Base-by-base conservation (phyloP, 2,113 vertebrate genomes). In the Crotalus horridus region DNA sequence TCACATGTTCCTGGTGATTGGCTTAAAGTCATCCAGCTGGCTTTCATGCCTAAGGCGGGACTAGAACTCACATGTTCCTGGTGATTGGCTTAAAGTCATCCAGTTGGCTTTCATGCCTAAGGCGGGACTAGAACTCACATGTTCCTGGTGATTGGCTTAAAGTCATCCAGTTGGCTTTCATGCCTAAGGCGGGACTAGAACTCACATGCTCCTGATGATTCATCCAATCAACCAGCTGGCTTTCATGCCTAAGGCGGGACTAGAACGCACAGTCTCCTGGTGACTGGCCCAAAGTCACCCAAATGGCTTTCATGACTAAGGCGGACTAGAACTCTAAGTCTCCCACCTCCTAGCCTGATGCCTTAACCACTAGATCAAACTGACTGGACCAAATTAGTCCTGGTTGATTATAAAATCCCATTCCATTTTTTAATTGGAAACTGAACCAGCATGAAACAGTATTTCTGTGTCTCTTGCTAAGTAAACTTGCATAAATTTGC, bases 91-190 rank as follows among this genome's bases (percentile, higher is more conserved):
- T 46, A 46, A 46, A 46, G 46, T 46, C 46, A 46, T 4, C 46
- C 4, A 46, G 4, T 0, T 46, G 46, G 46, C 48, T 51, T 51
- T 51, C 48, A 9, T 51, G 8, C 7, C 8, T 51, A 51, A 51
- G 1, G 48, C 8, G 0, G 48, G 48, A 51, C 48, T 51, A 51
- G 48, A 51, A 51, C 48, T 51, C 48, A 51, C 7, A 1, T 9
- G 0, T 0, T 46, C 46, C 46, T 46, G 46, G 0, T 46, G 46
- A 0, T 6, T 46, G 46, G 46, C 0, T 0, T 6, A 59, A 59
- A 59, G 56, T 7, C 56, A 59, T 20, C 6, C 56, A 59, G 1
- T 0, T 59, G 2, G 21, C 21, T 59, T 59, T 59, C 21, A 23
- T 23, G 11, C 0, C 26, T 29, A 64, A 64, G 26, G 59, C 1